A percentile compares a stretch with the other conserved stretches of the same genome.
Conservation (phyloP, 1,140 invertebrate genomes). For the Drosophila novamexicana region DNA sequence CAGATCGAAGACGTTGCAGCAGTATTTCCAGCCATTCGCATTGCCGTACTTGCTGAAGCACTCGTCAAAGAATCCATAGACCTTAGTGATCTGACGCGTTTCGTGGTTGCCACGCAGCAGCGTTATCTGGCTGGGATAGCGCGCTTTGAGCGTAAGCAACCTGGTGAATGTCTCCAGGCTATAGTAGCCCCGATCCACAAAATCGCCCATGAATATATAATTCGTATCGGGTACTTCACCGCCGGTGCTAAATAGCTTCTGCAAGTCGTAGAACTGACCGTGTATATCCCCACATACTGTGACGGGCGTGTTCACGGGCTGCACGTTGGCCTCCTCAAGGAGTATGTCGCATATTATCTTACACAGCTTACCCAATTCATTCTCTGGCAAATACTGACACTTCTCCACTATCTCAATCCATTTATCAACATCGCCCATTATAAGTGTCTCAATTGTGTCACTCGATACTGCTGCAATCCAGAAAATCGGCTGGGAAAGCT, state of each 20-base stretch:
- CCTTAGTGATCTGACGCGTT: conserved; percentile 98
- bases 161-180: conserved; percentile 97
- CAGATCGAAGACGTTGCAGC: conserved; percentile 98
- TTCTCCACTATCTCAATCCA: conserved; percentile 98
- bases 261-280: conserved; percentile 97
- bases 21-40: conserved; percentile 99
- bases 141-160: conserved; percentile 91
- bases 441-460: background rate
- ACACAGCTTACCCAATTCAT: conserved; percentile 97
- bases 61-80: conserved; percentile 99
- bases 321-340: conserved; percentile 96
- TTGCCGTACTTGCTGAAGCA: conserved; percentile 99
- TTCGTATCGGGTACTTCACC: conserved; percentile 96
- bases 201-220: conserved; percentile 98
- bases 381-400: conserved; percentile 99
- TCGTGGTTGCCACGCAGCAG: conserved; percentile 98
- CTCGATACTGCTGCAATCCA: background rate
- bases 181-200: conserved; percentile 97
- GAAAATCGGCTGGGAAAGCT: background rate
- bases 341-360: conserved; percentile 95
- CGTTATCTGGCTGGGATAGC: conserved; percentile 91
- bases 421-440: conserved; percentile 92
- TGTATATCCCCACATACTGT: conserved; percentile 98
- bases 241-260: conserved; percentile 95
- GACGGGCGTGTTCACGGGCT: conserved; percentile 96